A percentile compares a stretch with the other conserved stretches of the same genome.
These are phyloP conservation scores for Drosophila macrospina DNA, from an alignment of 2,888 invertebrate genomes.

Conservation along the genomic window DNA sequence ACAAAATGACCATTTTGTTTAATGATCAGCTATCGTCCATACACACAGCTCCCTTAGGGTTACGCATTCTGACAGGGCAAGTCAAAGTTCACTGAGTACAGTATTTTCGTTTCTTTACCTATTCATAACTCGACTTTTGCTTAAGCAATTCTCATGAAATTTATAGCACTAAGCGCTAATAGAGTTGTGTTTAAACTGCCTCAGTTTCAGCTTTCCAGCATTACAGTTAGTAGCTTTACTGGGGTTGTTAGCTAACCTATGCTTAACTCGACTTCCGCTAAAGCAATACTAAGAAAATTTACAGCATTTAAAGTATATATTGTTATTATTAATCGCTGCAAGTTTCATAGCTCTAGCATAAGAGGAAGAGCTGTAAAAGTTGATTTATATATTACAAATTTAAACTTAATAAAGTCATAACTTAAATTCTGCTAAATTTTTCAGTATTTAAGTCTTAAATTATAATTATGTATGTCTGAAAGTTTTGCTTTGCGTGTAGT, in stretches of 20 bases:
- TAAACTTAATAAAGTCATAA: too few relatives aligned
- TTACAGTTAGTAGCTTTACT: neutral
- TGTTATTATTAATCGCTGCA: too few relatives aligned
- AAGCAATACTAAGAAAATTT: neutral
- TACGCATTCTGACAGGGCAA: slow-evolving; percentile 5
- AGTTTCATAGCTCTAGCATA: too few relatives aligned
- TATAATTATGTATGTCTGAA: too few relatives aligned
- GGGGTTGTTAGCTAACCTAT: neutral
- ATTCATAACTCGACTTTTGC: slow-evolving; percentile 1
- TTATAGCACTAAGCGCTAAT: neutral
- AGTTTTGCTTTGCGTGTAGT: too few relatives aligned
- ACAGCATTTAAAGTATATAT: neutral
- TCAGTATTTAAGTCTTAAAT: too few relatives aligned
- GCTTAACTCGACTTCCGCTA: neutral
- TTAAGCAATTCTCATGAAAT: neutral
- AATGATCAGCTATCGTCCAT: slow-evolving; percentile 31
- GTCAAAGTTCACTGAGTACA: neutral
- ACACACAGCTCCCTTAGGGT: slow-evolving; percentile 27
- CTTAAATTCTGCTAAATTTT: too few relatives aligned
- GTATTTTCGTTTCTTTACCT: neutral
- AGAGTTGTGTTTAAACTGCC: neutral
- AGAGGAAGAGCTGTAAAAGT: too few relatives aligned
- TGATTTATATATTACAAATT: too few relatives aligned
- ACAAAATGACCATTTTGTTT: slow-evolving; percentile 27
- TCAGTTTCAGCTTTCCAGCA: neutral